Base-by-base conservation (phyloP, 2,888 invertebrate species). In the Anorthoa munda region DNA sequence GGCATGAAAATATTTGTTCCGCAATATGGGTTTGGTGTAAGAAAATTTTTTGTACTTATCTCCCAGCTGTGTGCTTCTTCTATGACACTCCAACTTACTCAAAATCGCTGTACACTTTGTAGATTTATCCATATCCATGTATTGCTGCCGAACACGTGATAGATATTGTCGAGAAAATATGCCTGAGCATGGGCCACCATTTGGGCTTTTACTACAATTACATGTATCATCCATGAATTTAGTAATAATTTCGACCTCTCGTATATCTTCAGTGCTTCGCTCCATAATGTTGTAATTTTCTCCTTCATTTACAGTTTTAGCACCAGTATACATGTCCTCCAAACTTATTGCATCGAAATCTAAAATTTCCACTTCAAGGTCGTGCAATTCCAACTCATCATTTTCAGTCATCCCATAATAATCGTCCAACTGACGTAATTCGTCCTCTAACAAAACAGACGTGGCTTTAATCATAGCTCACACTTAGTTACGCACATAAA, bases 11-110 rank as follows among this genome's bases (percentile, higher is more conserved):
- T 66, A 60, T 66, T 66, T 66, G 66, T 53, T 66, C 55, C 66
- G 66, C 66, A 66, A 66, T 66, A 66, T 66, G 55, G 66, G 66
- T 66, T 66, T 66, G 55, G 66, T 66, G 66, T 66, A 66, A 66
- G 66, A 66, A 66, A 53, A n/a, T 66, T 50, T 66, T 66, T 66
- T 66, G 66, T 66, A 66, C 66, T 55, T 66, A 66, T 66, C 55
- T 66, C 53, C 66, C 66, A 66, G 66, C 66, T 66, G 66, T 66
- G 66, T 66, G 66, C 66, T 66, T 66, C 66, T 66, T 66, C 66
- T 66, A 23, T 66, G 66, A 66, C 66, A 66, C 66, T 66, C 55
- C 65, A 65, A 66, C 66, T 66, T 66, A 66, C 66, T 66, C 66
- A 66, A 55, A 66, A 66, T 66, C 66, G 53, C 66, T 66, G 66